Conservation (phyloP, 2,113 vertebrate genomes). For the Fulica atra region DNA sequence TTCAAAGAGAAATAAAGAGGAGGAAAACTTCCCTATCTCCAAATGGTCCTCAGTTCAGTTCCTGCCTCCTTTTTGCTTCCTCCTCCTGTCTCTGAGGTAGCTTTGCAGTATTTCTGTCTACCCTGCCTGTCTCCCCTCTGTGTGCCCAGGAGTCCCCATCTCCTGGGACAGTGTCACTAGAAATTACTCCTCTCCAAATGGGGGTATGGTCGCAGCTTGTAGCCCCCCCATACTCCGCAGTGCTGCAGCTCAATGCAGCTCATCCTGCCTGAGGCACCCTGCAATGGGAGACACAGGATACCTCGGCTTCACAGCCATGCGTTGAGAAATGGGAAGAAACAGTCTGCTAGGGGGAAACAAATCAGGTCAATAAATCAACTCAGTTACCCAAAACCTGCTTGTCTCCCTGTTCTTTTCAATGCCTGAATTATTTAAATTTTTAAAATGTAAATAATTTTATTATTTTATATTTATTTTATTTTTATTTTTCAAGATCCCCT, state of each 20-base stretch:
- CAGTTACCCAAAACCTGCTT: background rate
- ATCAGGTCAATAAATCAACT: background rate
- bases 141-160: background rate
- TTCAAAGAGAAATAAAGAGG: background rate
- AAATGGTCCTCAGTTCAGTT: background rate
- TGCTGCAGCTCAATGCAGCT: accelerated
- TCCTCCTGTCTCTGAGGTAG: background rate
- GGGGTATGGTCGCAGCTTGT: background rate
- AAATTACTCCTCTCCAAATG: background rate
- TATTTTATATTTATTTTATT: background rate
- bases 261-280: background rate
- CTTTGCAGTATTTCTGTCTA: background rate
- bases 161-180: background rate
- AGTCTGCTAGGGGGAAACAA: background rate
- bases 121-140: background rate
- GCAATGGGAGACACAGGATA: background rate
- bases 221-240: no score
- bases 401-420: background rate
- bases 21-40: background rate
- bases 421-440: background rate
- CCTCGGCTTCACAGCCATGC: background rate
- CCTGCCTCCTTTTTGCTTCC: background rate
- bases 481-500: background rate
- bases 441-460: no score
- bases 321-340: background rate